Percentiles rank a stretch among this genome's conserved stretches.
These are phyloP conservation scores for Andrena trimmerana DNA, from an alignment of 2,888 invertebrate genomes.

Conservation along the genomic window DNA sequence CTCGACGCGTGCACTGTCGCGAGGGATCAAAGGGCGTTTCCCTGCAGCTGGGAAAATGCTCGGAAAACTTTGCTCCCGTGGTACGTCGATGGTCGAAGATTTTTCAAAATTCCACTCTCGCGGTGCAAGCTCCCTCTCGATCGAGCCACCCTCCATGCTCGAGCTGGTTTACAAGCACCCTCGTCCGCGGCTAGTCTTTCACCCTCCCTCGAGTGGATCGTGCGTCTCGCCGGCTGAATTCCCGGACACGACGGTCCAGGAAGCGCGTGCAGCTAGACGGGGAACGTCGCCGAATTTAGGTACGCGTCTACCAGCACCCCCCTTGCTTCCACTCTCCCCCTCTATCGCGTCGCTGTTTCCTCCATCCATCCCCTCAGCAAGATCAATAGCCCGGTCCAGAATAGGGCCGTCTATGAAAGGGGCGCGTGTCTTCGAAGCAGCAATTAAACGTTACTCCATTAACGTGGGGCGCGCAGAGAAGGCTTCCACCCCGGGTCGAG, in stretches of 20 bases:
- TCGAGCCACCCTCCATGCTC: slow-evolving; percentile 18
- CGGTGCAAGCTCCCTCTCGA: background rate
- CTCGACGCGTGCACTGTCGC: too few species aligned
- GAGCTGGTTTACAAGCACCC: slow-evolving; percentile 32
- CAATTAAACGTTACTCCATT: slow-evolving; percentile 34
- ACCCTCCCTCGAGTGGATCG: background rate
- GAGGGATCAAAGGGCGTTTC: too few species aligned
- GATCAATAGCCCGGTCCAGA: slow-evolving; percentile 83
- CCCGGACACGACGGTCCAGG: background rate
- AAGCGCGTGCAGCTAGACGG: background rate
- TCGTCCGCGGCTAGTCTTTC: slow-evolving; percentile 4
- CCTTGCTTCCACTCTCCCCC: slow-evolving; percentile 42
- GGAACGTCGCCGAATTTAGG: slow-evolving; percentile 66
- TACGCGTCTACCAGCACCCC: slow-evolving; percentile 52
- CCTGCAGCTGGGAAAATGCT: too few species aligned
- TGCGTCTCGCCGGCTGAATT: background rate
- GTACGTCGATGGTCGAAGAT: background rate
- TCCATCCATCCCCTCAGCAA: slow-evolving; percentile 63
- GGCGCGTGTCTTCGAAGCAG: slow-evolving; percentile 41
- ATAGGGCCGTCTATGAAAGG: slow-evolving; percentile 75
- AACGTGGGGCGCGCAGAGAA: background rate
- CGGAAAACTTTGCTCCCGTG: too few species aligned
- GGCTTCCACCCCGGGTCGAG: background rate
- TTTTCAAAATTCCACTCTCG: background rate
- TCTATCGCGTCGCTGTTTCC: slow-evolving; percentile 35